phyloP scores from a whole-genome alignment of 2,888 invertebrate genomes.

The Xanthorhoe designata region DNA sequence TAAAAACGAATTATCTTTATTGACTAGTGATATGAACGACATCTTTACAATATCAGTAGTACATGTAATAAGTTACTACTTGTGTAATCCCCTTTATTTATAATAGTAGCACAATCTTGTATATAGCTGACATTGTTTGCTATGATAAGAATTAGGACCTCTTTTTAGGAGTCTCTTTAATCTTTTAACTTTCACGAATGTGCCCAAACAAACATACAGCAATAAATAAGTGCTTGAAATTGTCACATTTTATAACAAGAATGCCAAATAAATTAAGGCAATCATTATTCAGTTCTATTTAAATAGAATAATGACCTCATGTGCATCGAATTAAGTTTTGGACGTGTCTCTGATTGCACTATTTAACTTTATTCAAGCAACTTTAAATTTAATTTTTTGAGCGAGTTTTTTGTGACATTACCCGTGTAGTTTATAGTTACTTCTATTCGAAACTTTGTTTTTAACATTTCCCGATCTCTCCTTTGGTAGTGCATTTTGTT shows the following conservation, averaged over 20 bases:
- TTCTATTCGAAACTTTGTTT: constrained; percentile 9
- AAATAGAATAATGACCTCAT: not conserved
- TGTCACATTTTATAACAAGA: not conserved
- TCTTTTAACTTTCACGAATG: not conserved
- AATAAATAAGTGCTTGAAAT: constrained; percentile 10
- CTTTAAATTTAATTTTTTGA: too few relatives aligned
- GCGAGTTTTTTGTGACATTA: too few relatives aligned
- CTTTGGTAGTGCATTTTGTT: constrained; percentile 19
- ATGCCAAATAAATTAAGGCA: constrained; percentile 7
- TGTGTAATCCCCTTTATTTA: not conserved
- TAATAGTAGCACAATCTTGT: not conserved
- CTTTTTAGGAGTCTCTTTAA: not conserved
- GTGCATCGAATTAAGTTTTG: not conserved
- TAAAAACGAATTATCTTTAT: not conserved
- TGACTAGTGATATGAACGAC: not conserved
- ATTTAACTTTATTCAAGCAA: too few relatives aligned
- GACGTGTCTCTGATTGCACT: not conserved
- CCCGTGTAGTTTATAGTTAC: too few relatives aligned
- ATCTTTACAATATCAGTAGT: not conserved
- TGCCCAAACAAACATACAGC: constrained; percentile 17
- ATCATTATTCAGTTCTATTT: not conserved
- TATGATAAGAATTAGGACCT: too few relatives aligned
- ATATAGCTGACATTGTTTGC: too few relatives aligned
- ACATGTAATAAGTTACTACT: too few relatives aligned
- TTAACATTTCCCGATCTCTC: constrained; percentile 21